Evolutionary conservation across 2,888 invertebrate species (phyloP).

Genomic region (Sarcophaga subvicina): DNA sequence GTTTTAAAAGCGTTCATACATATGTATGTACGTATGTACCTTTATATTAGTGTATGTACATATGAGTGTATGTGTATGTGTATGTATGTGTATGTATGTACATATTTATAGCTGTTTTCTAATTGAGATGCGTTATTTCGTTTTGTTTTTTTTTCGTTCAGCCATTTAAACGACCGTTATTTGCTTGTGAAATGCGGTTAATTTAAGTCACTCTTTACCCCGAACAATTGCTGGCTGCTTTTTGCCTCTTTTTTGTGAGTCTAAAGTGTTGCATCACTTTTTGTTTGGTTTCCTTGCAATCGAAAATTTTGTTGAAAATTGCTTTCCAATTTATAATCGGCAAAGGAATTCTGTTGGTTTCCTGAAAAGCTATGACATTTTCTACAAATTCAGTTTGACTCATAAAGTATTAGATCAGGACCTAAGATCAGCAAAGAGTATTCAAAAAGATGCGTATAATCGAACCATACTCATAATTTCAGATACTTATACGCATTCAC

Average conservation of each 20-base stretch:
- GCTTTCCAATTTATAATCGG: too few species aligned
- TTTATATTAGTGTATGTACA: neutral
- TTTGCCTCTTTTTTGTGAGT: neutral
- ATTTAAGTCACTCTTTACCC: slow-evolving; percentile 29
- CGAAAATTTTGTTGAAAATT: neutral
- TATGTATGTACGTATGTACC: neutral
- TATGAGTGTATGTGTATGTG: neutral
- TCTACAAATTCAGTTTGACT: too few species aligned
- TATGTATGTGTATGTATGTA: neutral
- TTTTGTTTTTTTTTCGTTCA: neutral
- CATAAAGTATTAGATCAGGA: too few species aligned
- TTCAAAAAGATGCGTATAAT: too few species aligned
- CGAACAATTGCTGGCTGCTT: neutral
- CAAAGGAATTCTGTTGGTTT: too few species aligned
- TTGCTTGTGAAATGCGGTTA: slow-evolving; percentile 35
- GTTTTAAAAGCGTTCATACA: neutral
- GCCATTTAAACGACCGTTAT: slow-evolving; percentile 42
- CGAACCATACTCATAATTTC: too few species aligned
- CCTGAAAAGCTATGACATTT: too few species aligned
- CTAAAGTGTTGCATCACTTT: slow-evolving; percentile 4
- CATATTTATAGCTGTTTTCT: slow-evolving; percentile 40
- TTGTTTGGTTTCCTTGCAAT: neutral
- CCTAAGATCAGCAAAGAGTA: too few species aligned
- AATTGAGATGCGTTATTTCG: slow-evolving; percentile 61
- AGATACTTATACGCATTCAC: too few species aligned